These are phyloP conservation scores for Acropora yongei DNA, from an alignment of 64 coral and sea anemone genomes.

Conservation along the genomic window DNA sequence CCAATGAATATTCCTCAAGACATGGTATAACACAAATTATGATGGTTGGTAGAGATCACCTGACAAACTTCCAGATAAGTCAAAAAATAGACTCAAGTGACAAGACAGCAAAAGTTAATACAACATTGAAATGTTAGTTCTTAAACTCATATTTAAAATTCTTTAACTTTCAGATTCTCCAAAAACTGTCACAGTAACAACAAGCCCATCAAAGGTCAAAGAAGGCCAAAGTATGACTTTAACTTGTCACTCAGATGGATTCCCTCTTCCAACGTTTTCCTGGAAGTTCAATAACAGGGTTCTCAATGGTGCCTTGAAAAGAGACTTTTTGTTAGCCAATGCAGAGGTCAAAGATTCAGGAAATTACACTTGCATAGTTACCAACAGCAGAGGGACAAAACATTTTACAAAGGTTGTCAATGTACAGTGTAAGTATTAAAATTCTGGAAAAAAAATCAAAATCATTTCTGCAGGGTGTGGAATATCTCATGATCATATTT, in stretches of 20 bases:
- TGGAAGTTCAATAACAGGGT: slow-evolving; percentile 63
- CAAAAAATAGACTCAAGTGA: too few relatives aligned
- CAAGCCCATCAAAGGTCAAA: not conserved
- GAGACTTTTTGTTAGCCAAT: not conserved
- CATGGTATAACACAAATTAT: too few relatives aligned
- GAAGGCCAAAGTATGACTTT: not conserved
- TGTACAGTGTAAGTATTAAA: slow-evolving; percentile 65
- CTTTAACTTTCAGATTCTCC: slow-evolving; percentile 53
- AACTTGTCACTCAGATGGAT: slow-evolving; percentile 62
- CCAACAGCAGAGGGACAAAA: slow-evolving; percentile 25
- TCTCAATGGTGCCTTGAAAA: slow-evolving; percentile 21
- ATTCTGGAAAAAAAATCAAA: too few relatives aligned
- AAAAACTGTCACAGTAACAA: slow-evolving; percentile 1
- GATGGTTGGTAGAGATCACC: too few relatives aligned
- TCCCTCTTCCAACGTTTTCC: slow-evolving; percentile 28
- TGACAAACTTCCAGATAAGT: too few relatives aligned
- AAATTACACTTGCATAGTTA: slow-evolving; percentile 77
- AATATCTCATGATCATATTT: too few relatives aligned
- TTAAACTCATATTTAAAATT: not conserved
- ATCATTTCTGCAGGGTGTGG: too few relatives aligned
- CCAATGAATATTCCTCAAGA: too few relatives aligned
- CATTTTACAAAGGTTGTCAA: slow-evolving; percentile 10
- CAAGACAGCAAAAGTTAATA: too few relatives aligned
- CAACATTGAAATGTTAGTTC: too few relatives aligned
- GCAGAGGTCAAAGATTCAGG: slow-evolving; percentile 43